Percentiles rank a stretch among this genome's conserved stretches.
These are phyloP conservation scores for Morus bassanus DNA, from an alignment of 2,797 vertebrate species.

Conservation along the genomic window DNA sequence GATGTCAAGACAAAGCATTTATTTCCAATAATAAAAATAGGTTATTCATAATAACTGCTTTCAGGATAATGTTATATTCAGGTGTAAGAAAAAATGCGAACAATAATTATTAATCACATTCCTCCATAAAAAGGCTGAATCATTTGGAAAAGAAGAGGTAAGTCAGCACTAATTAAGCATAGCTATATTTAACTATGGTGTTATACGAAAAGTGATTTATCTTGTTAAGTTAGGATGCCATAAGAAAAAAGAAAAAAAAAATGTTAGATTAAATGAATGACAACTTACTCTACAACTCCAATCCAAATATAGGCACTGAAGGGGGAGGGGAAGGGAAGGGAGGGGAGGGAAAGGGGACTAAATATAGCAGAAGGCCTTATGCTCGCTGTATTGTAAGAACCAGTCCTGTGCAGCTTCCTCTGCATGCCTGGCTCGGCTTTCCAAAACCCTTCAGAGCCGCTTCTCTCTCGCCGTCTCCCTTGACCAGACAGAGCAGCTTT, in stretches of 20 bases:
- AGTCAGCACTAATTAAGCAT: neutral
- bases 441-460: neutral
- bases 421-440: neutral
- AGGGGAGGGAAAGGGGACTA: neutral
- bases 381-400: neutral
- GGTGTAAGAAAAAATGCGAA: neutral
- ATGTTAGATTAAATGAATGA: neutral
- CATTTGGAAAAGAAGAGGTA: neutral
- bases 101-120: neutral
- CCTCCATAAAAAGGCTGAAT: neutral
- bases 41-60: neutral
- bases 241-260: neutral
- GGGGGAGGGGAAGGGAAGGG: neutral
- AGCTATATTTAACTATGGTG: neutral
- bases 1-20: neutral
- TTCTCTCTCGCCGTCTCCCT: neutral
- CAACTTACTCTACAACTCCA: neutral
- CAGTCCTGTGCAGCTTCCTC: neutral
- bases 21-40: neutral
- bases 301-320: neutral
- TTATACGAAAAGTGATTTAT: neutral
- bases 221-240: neutral
- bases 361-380: slow-evolving; percentile 19
- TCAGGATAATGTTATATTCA: neutral
- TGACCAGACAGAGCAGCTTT: neutral